These are phyloP conservation scores for Drosophila quasianomalipes DNA, from an alignment of 2,888 invertebrate genomes.

Conservation along the genomic window DNA sequence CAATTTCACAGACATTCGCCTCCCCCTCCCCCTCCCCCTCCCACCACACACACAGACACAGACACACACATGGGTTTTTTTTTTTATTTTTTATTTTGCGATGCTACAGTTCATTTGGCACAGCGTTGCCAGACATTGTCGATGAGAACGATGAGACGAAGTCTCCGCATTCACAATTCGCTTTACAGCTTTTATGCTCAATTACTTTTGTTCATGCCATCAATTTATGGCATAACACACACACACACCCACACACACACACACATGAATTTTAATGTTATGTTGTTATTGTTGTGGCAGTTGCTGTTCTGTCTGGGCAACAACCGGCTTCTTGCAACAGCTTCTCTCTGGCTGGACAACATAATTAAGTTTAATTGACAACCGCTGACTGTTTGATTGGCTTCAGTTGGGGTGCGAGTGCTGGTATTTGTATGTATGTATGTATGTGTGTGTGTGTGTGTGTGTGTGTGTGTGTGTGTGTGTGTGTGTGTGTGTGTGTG, in stretches of 20 bases:
- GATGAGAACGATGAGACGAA: slow-evolving; percentile 17
- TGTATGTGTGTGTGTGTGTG: background rate
- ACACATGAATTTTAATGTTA: slow-evolving; percentile 42
- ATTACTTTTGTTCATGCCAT: slow-evolving; percentile 62
- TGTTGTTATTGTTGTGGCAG: slow-evolving; percentile 14
- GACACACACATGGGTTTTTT: background rate
- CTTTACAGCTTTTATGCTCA: slow-evolving; percentile 65
- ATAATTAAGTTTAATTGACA: slow-evolving; percentile 81
- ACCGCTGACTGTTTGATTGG: slow-evolving; percentile 78
- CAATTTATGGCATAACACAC: slow-evolving; percentile 50
- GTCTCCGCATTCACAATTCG: slow-evolving; percentile 37
- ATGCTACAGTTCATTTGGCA: slow-evolving; percentile 17
- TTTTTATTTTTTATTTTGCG: too few species aligned
- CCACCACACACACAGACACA: background rate
- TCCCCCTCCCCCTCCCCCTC: background rate
- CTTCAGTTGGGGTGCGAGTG: slow-evolving; percentile 30
- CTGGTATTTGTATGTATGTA: background rate
- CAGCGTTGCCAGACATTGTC: slow-evolving; percentile 29
- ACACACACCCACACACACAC: slow-evolving; percentile 11
- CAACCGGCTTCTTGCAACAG: slow-evolving; percentile 61
- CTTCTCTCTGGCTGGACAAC: slow-evolving; percentile 58
- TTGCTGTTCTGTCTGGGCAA: slow-evolving; percentile 20
- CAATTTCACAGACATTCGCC: background rate
- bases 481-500: slow-evolving; percentile 2
- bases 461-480: background rate